Base-by-base conservation (phyloP, 1,140 invertebrate species). In the Cotesia vestalis region DNA sequence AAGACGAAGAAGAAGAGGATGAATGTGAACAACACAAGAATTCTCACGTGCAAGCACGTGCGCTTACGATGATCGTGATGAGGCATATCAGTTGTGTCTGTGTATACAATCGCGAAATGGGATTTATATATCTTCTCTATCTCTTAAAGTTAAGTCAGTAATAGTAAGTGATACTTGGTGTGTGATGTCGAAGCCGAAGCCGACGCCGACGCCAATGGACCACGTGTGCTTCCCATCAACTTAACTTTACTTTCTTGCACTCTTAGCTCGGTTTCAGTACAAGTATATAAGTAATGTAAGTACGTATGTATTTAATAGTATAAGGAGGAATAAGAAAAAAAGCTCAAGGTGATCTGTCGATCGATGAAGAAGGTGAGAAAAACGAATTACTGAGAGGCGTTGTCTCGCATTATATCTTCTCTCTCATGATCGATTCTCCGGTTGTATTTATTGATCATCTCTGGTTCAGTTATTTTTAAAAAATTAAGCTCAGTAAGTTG, bases 21-120 rank as follows among this genome's bases (percentile, higher is more conserved):
- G 11, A 46, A 46, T 46, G 40, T 46, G 40, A 46, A 46, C 40
- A 46, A 46, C 40, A 46, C 40, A 46, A 11, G 62, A 52, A 73
- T 73, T 73, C 67, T 73, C 72, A 73, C 72, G 67, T 73, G 67
- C 55, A 68, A 27, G 62, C 72, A 73, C 72, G 68, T 70, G 72
- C 62, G 51, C 60, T 46, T 17, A 55, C 57, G 55, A 17, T 27
- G 14, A 51, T 51, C 14, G 59, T 59, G 36, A 70, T 70, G 60
- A 70, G 57, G 59, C 67, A 35, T 60, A 57, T 38, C 40, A 60
- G 34, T 38, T 69, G 67, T 14, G 55, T 38, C 27, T 27, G 4
- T 8, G 12, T 61, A 27, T 61, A 12, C 59, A 61, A 34, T 61
- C 14, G 59, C 12, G 59, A 27, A 61, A 34, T 34, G 9, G 27